Conservation (phyloP, 2,888 invertebrate species). For the Dynastes tityus region DNA sequence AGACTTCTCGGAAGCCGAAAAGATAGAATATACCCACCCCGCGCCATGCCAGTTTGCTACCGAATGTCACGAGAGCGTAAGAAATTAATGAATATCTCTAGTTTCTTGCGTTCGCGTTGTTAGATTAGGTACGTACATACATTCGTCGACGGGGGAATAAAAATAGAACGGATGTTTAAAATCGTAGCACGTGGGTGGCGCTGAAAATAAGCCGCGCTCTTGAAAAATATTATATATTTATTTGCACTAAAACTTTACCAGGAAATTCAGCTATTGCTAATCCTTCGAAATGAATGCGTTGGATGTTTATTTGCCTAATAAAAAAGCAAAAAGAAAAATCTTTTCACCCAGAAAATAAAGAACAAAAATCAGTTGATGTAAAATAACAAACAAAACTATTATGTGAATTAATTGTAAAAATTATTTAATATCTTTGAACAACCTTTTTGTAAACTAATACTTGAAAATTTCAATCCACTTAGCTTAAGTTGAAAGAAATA, state of each 20-base stretch:
- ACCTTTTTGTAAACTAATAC: no score
- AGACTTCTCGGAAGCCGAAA: slow-evolving; percentile 16
- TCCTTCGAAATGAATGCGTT: slow-evolving; percentile 30
- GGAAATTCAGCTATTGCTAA: slow-evolving; percentile 24
- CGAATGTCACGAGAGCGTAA: neutral
- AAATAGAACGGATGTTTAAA: slow-evolving; percentile 43
- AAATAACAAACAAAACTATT: no score
- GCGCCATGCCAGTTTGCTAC: neutral
- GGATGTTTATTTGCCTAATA: neutral
- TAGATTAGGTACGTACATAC: neutral
- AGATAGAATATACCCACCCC: neutral
- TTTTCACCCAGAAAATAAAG: neutral
- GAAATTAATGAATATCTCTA: slow-evolving; percentile 20
- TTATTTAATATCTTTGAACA: no score
- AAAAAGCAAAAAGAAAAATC: neutral
- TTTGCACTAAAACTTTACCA: slow-evolving; percentile 30
- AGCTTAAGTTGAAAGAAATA: no score
- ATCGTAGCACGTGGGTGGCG: slow-evolving; percentile 30
- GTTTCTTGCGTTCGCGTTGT: neutral
- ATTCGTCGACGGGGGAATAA: neutral
- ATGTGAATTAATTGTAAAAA: no score
- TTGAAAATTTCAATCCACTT: no score
- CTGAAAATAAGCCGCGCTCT: slow-evolving; percentile 38
- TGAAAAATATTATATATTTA: slow-evolving; percentile 37
- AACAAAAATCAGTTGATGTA: no score